Evolutionary conservation across 2,113 vertebrate species (phyloP).

Genomic region (Sitta europaea): DNA sequence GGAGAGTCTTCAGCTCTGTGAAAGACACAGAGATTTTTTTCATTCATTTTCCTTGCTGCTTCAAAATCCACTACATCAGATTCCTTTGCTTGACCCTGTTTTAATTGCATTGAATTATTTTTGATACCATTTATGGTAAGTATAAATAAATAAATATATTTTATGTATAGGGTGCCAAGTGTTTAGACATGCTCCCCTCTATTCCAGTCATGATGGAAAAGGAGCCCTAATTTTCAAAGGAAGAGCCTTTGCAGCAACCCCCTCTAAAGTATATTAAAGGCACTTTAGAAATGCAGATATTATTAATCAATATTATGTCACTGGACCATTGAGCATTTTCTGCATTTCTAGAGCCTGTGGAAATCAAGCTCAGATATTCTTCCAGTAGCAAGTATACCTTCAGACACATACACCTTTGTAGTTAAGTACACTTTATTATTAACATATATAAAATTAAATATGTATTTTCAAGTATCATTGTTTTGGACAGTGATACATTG

Average conservation of each 20-base stretch:
- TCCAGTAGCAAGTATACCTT: not conserved
- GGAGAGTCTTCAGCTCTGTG: not conserved
- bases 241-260: not conserved
- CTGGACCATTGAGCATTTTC: not conserved
- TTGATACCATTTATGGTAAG: not conserved
- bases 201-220: not conserved
- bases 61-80: not conserved
- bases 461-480: not conserved
- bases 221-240: not conserved
- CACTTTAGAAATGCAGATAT: not conserved
- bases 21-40: not conserved
- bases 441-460: not conserved
- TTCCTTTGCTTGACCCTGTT: not conserved
- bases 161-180: not conserved
- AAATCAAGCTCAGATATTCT: not conserved
- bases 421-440: not conserved
- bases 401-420: not conserved
- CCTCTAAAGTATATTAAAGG: not conserved
- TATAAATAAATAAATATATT: not conserved
- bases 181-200: not conserved
- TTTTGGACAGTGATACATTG: not conserved
- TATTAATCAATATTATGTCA: not conserved
- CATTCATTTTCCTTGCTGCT: not conserved
- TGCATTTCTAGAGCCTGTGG: not conserved
- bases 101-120: not conserved